Evolutionary conservation across 2,797 vertebrate species (phyloP).

Genomic region (Hafferia zeledoni): DNA sequence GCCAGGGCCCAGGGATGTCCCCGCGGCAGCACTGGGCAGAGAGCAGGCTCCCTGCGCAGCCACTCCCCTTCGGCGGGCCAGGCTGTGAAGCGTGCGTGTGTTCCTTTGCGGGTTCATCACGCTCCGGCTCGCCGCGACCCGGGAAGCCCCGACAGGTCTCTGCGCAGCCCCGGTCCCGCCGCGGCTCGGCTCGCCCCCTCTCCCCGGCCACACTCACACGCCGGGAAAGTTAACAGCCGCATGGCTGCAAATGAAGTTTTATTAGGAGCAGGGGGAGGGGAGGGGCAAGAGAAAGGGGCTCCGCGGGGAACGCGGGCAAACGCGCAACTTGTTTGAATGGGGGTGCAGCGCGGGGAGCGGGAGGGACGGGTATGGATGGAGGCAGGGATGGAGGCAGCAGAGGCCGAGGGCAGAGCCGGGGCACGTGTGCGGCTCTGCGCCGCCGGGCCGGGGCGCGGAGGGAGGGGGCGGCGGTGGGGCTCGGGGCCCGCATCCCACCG

Average conservation of each 20-base stretch:
- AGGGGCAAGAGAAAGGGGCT: not conserved
- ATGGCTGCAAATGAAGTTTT: slow-evolving; percentile 27
- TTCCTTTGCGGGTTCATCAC: not conserved
- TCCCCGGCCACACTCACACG: not conserved
- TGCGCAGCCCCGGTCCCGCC: not conserved
- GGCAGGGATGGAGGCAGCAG: not conserved
- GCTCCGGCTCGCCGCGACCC: not conserved
- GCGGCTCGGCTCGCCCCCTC: not conserved
- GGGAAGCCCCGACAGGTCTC: not conserved
- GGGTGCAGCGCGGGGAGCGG: not conserved
- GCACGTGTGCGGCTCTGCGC: not conserved
- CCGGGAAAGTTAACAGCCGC: slow-evolving; percentile 29
- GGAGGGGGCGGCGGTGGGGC: not conserved
- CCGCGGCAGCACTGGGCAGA: not conserved
- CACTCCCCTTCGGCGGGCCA: not conserved
- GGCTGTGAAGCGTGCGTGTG: not conserved
- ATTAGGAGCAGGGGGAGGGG: not conserved
- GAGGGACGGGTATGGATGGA: not conserved
- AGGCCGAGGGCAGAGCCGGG: not conserved
- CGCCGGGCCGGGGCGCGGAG: not conserved
- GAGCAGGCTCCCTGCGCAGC: not conserved
- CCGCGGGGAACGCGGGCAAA: not conserved
- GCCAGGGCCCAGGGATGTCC: not conserved
- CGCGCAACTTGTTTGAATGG: not conserved
- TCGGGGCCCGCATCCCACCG: not conserved